Conservation (phyloP, 2,113 vertebrate species). For the Ailurus styani region DNA sequence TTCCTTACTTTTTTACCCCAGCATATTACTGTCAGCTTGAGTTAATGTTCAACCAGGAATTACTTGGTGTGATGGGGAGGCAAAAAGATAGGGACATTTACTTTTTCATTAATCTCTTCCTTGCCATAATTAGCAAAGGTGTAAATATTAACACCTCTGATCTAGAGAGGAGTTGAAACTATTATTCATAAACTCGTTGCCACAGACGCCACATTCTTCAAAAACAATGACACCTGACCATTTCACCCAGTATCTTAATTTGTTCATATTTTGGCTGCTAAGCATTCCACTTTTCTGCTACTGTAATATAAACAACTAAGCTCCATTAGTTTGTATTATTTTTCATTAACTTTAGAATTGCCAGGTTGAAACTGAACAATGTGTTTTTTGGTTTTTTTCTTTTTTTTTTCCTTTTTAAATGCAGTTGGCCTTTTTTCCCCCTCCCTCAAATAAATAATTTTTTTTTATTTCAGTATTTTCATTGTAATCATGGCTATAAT, state of each 20-base stretch:
- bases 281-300: conserved; percentile 47
- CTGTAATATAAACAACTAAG: not conserved
- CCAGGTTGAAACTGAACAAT: conserved; percentile 24
- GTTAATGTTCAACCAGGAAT: conserved; percentile 76
- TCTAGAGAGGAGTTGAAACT: conserved; percentile 76
- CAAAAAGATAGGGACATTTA: conserved; percentile 74
- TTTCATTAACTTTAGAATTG: conserved; percentile 1
- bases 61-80: conserved; percentile 72
- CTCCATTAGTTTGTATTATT: conserved; percentile 6
- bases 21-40: conserved; percentile 62
- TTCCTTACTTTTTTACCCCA: not conserved
- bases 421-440: not conserved
- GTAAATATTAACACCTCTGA: conserved; percentile 83
- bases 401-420: conserved; percentile 17
- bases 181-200: conserved; percentile 74
- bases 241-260: conserved; percentile 65
- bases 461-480: conserved; percentile 77
- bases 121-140: conserved; percentile 81
- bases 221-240: conserved; percentile 66
- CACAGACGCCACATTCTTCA: conserved; percentile 65
- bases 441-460: not conserved
- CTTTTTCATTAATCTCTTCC: conserved; percentile 82
- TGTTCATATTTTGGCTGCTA: conserved; percentile 67
- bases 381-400: not conserved
- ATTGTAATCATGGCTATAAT: conserved; percentile 80